Base-by-base conservation (phyloP, 2,797 vertebrate genomes). In the Delichon dasypus region DNA sequence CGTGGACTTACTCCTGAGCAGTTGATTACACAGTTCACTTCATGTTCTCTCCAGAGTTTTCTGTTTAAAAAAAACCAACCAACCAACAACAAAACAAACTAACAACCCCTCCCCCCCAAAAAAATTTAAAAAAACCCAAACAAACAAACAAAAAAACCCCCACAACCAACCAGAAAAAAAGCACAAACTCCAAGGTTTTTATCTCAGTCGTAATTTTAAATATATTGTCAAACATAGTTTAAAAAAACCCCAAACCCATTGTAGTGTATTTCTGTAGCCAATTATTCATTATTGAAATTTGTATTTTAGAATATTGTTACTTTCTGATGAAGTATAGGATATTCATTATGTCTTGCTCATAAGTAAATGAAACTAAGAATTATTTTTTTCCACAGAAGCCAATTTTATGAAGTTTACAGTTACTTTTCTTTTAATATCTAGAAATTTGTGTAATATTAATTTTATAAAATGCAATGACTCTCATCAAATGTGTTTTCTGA, bases 211-310 rank as follows among this genome's bases (percentile, higher is more conserved):
- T 55, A 11, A 34, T 68, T 61, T 19, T 42, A 53, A 77, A 61
- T n/a, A 9, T 30, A 12, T 6, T 10, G 18, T 25, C 11, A 84
- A 81, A 84, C 45, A n/a, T 48, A 58, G 29, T 29, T 75, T 40
- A 42, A 61, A 62, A 4, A 68, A 5, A 3, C 1, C 8, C 1
- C 8, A 42, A 68, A 8, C 5, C 4, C 5, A 0, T 34, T 53
- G 5, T 21, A 62, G 13, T 20, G 7, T 53, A 57, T 78, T 75
- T 64, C 32, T 77, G 32, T 50, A 44, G 10, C 11, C 6, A 48
- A 17, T 75, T 88, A 40, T 78, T 81, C 7, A 19, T 25, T 8
- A 78, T 4, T 75, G 30, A 78, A 22, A 29, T 93, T 79, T 79
- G 16, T 7, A 30, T 90, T 96, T 94, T 22, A 72, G 34, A 81